phyloP scores from a whole-genome alignment of 2,797 vertebrate genomes.

The Apogon hyalosoma region DNA sequence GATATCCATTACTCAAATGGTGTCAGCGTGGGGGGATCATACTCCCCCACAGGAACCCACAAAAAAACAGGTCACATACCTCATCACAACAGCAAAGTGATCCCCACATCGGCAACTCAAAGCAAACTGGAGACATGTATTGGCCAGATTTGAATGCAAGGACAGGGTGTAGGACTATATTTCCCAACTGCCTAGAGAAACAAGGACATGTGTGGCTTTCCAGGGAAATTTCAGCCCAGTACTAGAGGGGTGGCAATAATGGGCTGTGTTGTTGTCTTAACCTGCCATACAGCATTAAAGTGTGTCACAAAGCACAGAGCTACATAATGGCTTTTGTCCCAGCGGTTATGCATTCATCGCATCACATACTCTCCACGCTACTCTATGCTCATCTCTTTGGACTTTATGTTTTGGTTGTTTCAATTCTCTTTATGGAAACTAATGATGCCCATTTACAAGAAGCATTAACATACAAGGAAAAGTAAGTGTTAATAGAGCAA shows the following conservation, averaged over 20 bases:
- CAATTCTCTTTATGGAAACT: conserved; percentile 19
- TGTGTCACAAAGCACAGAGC: conserved; percentile 43
- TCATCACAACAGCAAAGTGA: conserved; percentile 64
- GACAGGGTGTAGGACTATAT: neutral
- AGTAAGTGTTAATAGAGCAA: neutral
- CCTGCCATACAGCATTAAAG: conserved; percentile 51
- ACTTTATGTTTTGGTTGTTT: conserved; percentile 16
- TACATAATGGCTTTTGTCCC: conserved; percentile 54
- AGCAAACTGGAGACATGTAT: conserved; percentile 19
- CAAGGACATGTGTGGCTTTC: conserved; percentile 20
- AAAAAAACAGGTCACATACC: conserved; percentile 74
- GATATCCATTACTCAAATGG: conserved; percentile 68
- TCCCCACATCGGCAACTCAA: conserved; percentile 45
- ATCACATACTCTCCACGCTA: no score
- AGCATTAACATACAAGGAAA: neutral
- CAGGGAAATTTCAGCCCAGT: conserved; percentile 13
- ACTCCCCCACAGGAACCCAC: conserved; percentile 44
- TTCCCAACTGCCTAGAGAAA: conserved; percentile 19
- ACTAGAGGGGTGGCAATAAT: neutral
- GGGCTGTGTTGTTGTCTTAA: conserved; percentile 26
- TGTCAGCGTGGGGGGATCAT: conserved; percentile 48
- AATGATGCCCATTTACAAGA: conserved; percentile 16
- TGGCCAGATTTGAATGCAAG: conserved; percentile 34
- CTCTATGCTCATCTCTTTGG: conserved; percentile 7
- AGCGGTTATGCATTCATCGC: conserved; percentile 17